Percentiles rank a stretch among this genome's conserved stretches.
phyloP scores from a whole-genome alignment of 2,888 invertebrate genomes.

The Globia sparganii region DNA sequence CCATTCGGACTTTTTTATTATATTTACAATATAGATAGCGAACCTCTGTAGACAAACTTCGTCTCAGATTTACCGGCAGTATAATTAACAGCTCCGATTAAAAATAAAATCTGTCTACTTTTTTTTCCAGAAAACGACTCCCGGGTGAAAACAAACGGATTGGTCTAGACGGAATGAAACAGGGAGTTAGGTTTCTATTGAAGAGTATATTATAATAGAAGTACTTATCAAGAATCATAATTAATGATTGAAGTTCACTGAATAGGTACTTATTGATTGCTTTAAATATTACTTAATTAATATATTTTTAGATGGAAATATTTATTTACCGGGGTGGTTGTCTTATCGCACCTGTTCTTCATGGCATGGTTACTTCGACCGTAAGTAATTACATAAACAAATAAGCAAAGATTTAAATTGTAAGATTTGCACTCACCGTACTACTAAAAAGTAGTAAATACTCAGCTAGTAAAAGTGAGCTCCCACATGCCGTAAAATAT shows the following conservation, averaged over 20 bases:
- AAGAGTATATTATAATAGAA: background rate
- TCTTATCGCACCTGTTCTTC: background rate
- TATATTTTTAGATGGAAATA: background rate
- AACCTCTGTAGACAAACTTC: slow-evolving; percentile 18
- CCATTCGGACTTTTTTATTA: slow-evolving; percentile 10
- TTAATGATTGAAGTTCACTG: background rate
- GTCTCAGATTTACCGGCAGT: slow-evolving; percentile 22
- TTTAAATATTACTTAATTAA: background rate
- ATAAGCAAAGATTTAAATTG: background rate
- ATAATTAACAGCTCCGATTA: slow-evolving; percentile 33
- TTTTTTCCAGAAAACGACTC: slow-evolving; percentile 17
- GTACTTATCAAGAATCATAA: background rate
- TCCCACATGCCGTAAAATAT: background rate
- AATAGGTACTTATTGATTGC: background rate
- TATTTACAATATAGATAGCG: slow-evolving; percentile 4
- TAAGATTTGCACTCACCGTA: background rate
- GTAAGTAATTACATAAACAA: background rate
- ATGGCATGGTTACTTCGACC: background rate
- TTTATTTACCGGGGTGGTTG: background rate
- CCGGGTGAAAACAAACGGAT: slow-evolving; percentile 31
- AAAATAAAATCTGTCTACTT: slow-evolving; percentile 23
- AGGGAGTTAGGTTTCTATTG: background rate
- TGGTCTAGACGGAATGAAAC: slow-evolving; percentile 36
- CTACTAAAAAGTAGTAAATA: background rate
- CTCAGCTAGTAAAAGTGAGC: background rate